These are phyloP conservation scores for Mycteria americana DNA, from an alignment of 2,797 vertebrate species.

Conservation along the genomic window DNA sequence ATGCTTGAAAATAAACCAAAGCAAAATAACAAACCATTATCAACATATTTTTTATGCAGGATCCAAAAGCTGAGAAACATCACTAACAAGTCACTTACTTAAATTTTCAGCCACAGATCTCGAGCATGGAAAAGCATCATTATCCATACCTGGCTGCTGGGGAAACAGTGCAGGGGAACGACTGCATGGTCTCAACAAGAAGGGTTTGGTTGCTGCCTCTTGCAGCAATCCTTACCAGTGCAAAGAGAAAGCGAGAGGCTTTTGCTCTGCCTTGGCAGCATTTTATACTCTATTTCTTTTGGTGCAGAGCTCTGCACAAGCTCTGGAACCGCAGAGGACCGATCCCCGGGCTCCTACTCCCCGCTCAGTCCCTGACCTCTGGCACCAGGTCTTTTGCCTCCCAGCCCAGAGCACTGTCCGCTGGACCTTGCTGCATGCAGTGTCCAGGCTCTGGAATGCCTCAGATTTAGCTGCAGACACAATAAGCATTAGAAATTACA, in stretches of 20 bases:
- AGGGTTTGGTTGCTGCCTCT: neutral
- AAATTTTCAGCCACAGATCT: conserved; percentile 8
- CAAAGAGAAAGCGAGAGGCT: neutral
- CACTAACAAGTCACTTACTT: conserved; percentile 30
- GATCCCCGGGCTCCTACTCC: neutral
- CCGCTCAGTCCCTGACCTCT: neutral
- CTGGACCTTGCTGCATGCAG: accelerated
- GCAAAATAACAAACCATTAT: neutral
- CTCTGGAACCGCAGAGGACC: accelerated
- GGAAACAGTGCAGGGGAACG: neutral
- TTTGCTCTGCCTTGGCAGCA: neutral
- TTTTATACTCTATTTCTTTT: neutral
- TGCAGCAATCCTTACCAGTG: neutral
- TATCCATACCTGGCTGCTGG: neutral
- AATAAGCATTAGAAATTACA: conserved; percentile 35
- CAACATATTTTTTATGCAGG: neutral
- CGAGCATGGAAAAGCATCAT: neutral
- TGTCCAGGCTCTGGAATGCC: neutral
- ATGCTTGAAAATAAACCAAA: conserved; percentile 1
- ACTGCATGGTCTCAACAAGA: neutral
- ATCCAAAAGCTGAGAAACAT: neutral
- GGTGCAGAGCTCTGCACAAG: neutral
- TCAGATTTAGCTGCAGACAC: conserved; percentile 27
- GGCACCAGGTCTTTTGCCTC: neutral
- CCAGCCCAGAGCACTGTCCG: neutral